Percentiles rank a stretch among this genome's conserved stretches.
phyloP scores from a whole-genome alignment of 2,797 vertebrate species.

The Gallirallus australis region DNA sequence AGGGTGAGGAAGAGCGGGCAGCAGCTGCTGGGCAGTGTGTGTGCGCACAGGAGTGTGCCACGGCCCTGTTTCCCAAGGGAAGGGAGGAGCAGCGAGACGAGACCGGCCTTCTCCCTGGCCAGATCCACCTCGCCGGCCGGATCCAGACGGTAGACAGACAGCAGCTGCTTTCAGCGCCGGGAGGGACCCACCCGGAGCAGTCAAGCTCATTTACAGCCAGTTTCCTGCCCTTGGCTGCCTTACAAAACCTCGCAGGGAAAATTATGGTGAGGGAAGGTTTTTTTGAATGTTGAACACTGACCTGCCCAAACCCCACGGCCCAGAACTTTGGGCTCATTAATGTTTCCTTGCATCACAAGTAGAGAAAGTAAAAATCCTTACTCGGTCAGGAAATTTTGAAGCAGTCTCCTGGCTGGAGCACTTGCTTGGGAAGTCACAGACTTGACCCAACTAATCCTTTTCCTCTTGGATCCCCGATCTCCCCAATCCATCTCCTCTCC shows the following conservation, averaged over 20 bases:
- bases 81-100: not conserved
- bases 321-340: not conserved
- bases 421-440: not conserved
- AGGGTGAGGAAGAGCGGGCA: not conserved
- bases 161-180: not conserved
- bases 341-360: not conserved
- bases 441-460: not conserved
- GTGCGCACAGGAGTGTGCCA: rapidly evolving
- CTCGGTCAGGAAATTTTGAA: not conserved
- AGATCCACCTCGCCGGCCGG: not conserved
- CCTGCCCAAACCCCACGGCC: not conserved
- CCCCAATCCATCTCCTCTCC: not conserved
- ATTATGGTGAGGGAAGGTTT: not conserved
- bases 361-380: not conserved
- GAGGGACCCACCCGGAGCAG: not conserved
- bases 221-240: not conserved
- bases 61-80: not conserved
- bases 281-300: not conserved
- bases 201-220: not conserved
- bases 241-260: not conserved
- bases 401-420: not conserved
- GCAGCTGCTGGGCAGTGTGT: not conserved
- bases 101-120: not conserved
- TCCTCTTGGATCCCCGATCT: not conserved
- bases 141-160: not conserved